These are phyloP conservation scores for Diorhabda elongata DNA, from an alignment of 1,140 invertebrate genomes.

Conservation along the genomic window DNA sequence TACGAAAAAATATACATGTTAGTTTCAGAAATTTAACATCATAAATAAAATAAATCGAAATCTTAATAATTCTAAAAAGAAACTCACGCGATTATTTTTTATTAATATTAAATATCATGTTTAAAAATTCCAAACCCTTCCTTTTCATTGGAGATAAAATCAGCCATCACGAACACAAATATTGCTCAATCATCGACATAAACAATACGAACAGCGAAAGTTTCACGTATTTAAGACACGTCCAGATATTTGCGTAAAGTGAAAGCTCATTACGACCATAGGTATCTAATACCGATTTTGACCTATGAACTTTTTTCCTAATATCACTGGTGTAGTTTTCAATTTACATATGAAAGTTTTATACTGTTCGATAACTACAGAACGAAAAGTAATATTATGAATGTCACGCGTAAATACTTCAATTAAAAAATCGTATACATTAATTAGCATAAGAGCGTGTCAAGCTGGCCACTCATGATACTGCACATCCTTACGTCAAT, in stretches of 20 bases:
- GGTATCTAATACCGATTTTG: constrained; percentile 1
- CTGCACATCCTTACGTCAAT: no score
- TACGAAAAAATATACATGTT: no score
- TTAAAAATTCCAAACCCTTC: neutral
- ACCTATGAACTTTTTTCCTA: constrained; percentile 2
- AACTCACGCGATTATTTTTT: neutral
- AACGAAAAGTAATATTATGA: no score
- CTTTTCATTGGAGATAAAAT: neutral
- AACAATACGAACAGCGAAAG: neutral
- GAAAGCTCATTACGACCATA: neutral
- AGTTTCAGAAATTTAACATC: no score
- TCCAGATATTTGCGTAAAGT: neutral
- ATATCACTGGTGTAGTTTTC: neutral
- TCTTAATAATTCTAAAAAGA: neutral
- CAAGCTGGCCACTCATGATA: no score
- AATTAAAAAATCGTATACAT: no score
- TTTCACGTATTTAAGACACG: neutral
- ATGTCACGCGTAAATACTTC: no score
- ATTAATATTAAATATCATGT: no score
- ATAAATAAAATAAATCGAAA: no score
- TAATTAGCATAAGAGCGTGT: no score
- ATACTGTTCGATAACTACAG: no score
- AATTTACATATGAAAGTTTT: constrained; percentile 3
- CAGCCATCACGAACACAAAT: constrained; percentile 1
- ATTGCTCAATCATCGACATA: constrained; percentile 2